Conservation (phyloP, 2,113 vertebrate genomes). For the Anolis sagrei region DNA sequence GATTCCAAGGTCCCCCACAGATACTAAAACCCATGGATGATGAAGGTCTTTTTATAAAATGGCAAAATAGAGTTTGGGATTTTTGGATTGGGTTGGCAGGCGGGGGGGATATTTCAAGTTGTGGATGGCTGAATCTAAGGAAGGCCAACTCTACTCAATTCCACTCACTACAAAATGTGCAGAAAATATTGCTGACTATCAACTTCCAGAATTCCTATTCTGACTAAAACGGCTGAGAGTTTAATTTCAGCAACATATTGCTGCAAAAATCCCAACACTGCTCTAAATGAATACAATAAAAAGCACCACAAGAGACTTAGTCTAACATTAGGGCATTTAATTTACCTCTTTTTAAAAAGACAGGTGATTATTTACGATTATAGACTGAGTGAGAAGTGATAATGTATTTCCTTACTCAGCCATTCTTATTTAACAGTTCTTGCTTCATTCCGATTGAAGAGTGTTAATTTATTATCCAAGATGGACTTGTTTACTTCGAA, state of each 20-base stretch:
- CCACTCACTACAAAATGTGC: no score
- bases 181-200: background rate
- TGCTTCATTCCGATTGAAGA: slow-evolving; percentile 22
- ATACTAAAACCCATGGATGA: no score
- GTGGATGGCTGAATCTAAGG: no score
- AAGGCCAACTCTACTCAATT: no score
- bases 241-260: background rate
- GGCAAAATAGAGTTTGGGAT: no score
- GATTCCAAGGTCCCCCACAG: no score
- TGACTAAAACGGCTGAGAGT: background rate
- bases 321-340: background rate
- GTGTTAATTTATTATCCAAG: slow-evolving; percentile 50
- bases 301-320: background rate
- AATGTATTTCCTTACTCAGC: slow-evolving; percentile 14
- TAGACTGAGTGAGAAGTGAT: background rate
- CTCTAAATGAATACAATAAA: background rate
- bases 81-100: no score
- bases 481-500: slow-evolving; percentile 49
- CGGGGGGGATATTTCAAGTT: no score
- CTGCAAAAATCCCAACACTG: background rate
- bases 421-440: slow-evolving; percentile 25
- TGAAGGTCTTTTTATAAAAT: no score
- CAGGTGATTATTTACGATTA: slow-evolving; percentile 29
- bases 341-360: background rate
- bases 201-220: background rate